Evolutionary conservation across 2,113 vertebrate species (phyloP).

Genomic region (Pachycephala philippinensis): DNA sequence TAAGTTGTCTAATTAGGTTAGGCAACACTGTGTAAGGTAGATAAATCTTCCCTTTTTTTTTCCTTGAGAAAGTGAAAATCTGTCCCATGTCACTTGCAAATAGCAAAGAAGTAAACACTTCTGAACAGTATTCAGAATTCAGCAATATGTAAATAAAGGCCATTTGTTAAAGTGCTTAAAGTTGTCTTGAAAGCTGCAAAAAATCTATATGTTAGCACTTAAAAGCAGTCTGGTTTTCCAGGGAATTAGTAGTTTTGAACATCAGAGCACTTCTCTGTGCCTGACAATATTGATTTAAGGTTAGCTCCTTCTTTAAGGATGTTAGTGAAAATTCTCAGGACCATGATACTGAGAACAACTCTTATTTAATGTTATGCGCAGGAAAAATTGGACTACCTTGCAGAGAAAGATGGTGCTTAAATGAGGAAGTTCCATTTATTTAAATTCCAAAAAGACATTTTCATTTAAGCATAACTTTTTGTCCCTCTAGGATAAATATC

Average conservation of each 20-base stretch:
- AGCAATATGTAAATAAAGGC: constrained; percentile 33
- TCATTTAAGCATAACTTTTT: not conserved
- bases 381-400: not conserved
- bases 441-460: not conserved
- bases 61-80: not conserved
- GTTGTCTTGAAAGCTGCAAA: constrained; percentile 11
- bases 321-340: not conserved
- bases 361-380: not conserved
- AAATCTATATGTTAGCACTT: not conserved
- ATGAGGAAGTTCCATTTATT: not conserved
- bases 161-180: constrained; percentile 18
- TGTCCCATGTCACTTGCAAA: not conserved
- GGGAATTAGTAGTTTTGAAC: not conserved
- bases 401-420: not conserved
- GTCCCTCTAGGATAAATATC: not conserved
- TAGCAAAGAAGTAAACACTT: not conserved
- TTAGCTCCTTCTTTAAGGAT: not conserved
- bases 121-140: constrained; percentile 24
- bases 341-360: not conserved
- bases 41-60: not conserved
- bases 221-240: not conserved
- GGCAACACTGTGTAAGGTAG: not conserved
- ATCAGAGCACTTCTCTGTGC: not conserved
- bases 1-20: not conserved
- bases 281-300: not conserved